Percentiles rank a stretch among this genome's conserved stretches.
phyloP scores from a whole-genome alignment of 2,113 vertebrate species.

The Sus scrofa region T2T-Sscrofa CM000826.6:36632501-36633000 shows the following conservation, averaged over 20 bases:
- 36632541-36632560: background rate
- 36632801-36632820: background rate
- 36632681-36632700: background rate
- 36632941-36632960: background rate
- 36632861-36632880: background rate
- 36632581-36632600: background rate
- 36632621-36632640: conserved; percentile 12
- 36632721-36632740: background rate
- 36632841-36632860: background rate
- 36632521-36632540: background rate
- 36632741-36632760: background rate
- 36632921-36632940: background rate
- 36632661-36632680: background rate
- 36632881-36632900: background rate
- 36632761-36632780: background rate
- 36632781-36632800: background rate
- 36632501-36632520: conserved; percentile 15
- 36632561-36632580: background rate
- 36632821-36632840: background rate
- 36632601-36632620: background rate
- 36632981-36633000: background rate
- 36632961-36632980: background rate
- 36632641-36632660: background rate
- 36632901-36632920: background rate
- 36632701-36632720: background rate